Evolutionary conservation across 2,113 vertebrate species (phyloP).

Genomic region (Perca flavescens): DNA sequence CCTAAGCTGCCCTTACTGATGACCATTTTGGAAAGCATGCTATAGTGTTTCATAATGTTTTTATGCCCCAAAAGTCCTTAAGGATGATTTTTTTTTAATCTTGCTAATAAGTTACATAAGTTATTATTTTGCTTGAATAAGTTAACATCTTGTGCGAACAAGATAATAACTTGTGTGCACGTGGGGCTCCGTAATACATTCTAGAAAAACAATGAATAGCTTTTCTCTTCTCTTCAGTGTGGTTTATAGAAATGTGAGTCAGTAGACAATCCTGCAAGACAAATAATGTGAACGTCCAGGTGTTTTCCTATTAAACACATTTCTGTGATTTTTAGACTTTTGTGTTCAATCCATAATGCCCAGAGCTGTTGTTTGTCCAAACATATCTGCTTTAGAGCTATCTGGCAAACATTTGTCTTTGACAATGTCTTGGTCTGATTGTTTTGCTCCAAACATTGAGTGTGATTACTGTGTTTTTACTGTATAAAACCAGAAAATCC

Average conservation of each 20-base stretch:
- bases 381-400: neutral
- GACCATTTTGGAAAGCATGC: neutral
- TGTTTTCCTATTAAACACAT: slow-evolving; percentile 30
- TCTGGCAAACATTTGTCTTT: neutral
- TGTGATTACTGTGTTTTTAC: too few relatives aligned
- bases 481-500: too few relatives aligned
- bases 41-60: too few relatives aligned
- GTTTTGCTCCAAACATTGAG: neutral
- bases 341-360: neutral
- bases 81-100: neutral
- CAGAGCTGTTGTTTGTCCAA: slow-evolving; percentile 9
- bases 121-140: neutral
- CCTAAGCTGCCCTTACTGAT: too few relatives aligned
- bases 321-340: slow-evolving; percentile 19
- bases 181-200: neutral
- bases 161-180: neutral
- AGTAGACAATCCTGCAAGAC: slow-evolving; percentile 15
- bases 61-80: neutral
- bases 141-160: neutral
- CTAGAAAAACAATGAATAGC: neutral
- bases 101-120: neutral
- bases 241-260: slow-evolving; percentile 12
- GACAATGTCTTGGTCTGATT: neutral
- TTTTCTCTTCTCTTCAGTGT: neutral
- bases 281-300: neutral